Evolutionary conservation across 2,888 invertebrate genomes (phyloP), one percentile per base, ranked within the genome.

Genomic region (Pammene fasciana): DNA sequence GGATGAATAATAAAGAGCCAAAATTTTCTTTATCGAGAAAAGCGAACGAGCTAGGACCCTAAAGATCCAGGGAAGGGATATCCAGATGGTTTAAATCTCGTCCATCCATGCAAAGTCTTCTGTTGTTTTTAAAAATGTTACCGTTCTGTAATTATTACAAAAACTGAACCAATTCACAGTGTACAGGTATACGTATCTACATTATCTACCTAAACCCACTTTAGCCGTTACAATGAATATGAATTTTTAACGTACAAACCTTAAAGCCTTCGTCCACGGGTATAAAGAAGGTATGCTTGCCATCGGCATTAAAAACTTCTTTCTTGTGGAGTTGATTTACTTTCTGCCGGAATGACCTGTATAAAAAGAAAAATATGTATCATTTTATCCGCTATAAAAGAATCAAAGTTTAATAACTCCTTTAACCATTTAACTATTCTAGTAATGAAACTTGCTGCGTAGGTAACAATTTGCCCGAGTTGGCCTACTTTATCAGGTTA

Each of bases 231-330:
- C 62, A 50, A 48, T 61, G 18, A 48, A 60, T 46, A 48, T 61
- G 18, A 48, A 60, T 46, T 26, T 52, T 64, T 34, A 43, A 43
- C 46, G 38, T 4, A 65, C 54, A 26, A 48, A 97, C 97, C 94
- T 96, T 96, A 80, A 97, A 97, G 70, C 97, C 97, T 84, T 97
- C 96, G 86, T 98, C 97, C 54, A 98, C 95, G 8, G 98, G 98
- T 78, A 98, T 96, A 83, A 98, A 97, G 89, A 97, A 98, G 14
- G 98, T 98, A 85, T 96, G 96, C 71, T 95, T 94, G 60, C 97
- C 97, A 75, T 96, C 95, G 43, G 95, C 94, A 78, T 94, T 95
- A 86, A 96, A 97, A 55, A 97, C 94, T 70, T 95, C 94, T 81
- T 95, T 94, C 87, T 96, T 97, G 76, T 95, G 94, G 76, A 95